A percentile compares a stretch with the other conserved stretches of the same genome.
Evolutionary conservation across 2,797 vertebrate species (phyloP).

Genomic region (Capromys pilorides): DNA sequence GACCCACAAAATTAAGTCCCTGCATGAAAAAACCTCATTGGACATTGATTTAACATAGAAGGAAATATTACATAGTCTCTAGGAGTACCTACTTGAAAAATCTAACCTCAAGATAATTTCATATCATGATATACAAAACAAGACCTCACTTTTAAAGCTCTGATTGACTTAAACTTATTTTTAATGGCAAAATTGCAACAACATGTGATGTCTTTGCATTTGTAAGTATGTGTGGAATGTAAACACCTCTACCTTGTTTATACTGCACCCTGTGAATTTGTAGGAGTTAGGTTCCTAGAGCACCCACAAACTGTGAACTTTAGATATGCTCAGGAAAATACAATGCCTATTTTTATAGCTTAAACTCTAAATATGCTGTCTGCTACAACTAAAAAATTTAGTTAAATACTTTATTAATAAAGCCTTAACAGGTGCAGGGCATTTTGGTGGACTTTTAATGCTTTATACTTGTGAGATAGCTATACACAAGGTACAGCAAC

Average conservation of each 20-base stretch:
- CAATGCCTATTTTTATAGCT: neutral
- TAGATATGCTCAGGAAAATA: neutral
- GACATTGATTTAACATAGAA: neutral
- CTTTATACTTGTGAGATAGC: neutral
- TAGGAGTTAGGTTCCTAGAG: neutral
- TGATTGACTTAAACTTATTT: neutral
- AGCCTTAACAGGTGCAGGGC: neutral
- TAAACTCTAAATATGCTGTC: neutral
- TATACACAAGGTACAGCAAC: neutral
- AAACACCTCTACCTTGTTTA: neutral
- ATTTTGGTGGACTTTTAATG: neutral
- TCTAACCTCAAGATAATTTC: constrained; percentile 29
- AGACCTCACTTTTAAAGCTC: constrained; percentile 34
- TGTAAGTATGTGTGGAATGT: constrained; percentile 17
- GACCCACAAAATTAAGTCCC: neutral
- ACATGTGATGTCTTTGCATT: constrained; percentile 4
- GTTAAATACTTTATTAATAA: neutral
- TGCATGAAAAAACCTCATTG: neutral
- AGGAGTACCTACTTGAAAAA: constrained; percentile 46
- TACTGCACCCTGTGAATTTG: neutral
- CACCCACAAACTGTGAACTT: neutral
- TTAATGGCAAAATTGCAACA: neutral
- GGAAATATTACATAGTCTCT: constrained; percentile 16
- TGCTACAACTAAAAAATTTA: neutral
- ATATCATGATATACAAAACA: neutral